Percentiles rank a stretch among this genome's conserved stretches.
Conservation (phyloP, 1,140 invertebrate genomes). For the Drosophila sechellia region DNA sequence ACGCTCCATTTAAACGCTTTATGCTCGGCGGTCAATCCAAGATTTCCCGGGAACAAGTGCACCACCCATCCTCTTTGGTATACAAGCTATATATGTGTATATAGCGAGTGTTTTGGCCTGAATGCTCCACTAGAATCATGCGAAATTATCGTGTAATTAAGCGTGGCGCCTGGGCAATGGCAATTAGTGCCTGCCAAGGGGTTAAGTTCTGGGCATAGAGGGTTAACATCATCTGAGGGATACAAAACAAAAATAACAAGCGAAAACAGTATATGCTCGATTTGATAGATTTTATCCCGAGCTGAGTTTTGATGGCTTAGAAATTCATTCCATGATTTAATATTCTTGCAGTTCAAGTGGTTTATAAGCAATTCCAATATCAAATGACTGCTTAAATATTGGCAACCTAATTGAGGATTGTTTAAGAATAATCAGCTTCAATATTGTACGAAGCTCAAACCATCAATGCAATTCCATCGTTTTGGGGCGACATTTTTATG, state of each 20-base stretch:
- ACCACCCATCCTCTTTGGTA: conserved; percentile 3
- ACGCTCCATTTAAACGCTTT: conserved; percentile 76
- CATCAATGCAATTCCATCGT: conserved; percentile 11
- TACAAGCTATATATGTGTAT: not conserved
- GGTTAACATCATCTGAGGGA: not conserved
- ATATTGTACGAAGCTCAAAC: not conserved
- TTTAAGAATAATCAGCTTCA: too few species aligned
- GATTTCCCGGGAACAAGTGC: conserved; percentile 61
- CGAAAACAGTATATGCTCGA: conserved; percentile 15
- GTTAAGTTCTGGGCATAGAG: not conserved
- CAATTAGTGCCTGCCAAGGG: conserved; percentile 40
- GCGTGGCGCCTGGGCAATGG: conserved; percentile 56
- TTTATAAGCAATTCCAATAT: not conserved
- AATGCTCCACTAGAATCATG: conserved; percentile 61
- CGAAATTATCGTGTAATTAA: conserved; percentile 83
- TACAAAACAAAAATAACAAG: not conserved
- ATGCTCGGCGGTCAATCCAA: conserved; percentile 60
- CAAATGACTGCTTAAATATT: too few species aligned
- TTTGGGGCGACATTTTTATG: conserved; percentile 13
- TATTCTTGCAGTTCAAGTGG: not conserved
- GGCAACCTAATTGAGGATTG: too few species aligned
- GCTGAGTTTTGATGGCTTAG: not conserved
- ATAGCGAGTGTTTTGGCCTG: conserved; percentile 20
- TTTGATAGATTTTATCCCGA: conserved; percentile 25
- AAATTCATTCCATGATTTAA: conserved; percentile 10